Percentiles rank a stretch among this genome's conserved stretches.
These are phyloP conservation scores for Tolmerus cingulatus DNA, from an alignment of 2,888 invertebrate genomes.

Conservation along the genomic window DNA sequence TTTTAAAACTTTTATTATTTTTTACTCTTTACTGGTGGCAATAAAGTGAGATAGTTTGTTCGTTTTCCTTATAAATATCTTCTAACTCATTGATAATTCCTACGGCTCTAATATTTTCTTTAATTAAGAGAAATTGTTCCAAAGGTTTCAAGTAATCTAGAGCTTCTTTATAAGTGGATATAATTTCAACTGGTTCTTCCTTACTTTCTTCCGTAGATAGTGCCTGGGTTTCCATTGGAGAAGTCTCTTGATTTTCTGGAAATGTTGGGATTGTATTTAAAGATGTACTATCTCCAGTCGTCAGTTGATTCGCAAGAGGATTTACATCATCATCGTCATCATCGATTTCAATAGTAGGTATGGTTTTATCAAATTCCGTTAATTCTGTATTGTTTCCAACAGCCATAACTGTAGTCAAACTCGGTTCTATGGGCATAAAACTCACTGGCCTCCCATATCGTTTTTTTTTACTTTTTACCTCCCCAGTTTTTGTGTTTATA, in stretches of 20 bases:
- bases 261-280: neutral
- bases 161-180: constrained; percentile 34
- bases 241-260: neutral
- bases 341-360: neutral
- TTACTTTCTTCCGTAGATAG: neutral
- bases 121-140: constrained; percentile 36
- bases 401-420: neutral
- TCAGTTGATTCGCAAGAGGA: neutral
- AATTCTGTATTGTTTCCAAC: neutral
- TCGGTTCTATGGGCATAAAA: neutral
- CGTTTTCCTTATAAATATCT: constrained; percentile 12
- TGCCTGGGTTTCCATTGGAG: neutral
- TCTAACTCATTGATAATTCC: constrained; percentile 42
- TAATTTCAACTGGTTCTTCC: neutral
- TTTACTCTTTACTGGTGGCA: neutral
- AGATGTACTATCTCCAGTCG: neutral
- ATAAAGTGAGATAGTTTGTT: neutral
- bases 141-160: constrained; percentile 30
- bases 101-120: constrained; percentile 38
- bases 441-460: neutral
- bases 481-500: neutral
- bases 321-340: neutral
- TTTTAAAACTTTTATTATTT: too few relatives aligned
- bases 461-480: neutral
- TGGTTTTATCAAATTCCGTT: neutral